Evolutionary conservation across 37 sponge, comb jelly and placozoan genomes (phyloP), one percentile per base, ranked within the genome.

Genomic region (Theonella swinhoei): DNA sequence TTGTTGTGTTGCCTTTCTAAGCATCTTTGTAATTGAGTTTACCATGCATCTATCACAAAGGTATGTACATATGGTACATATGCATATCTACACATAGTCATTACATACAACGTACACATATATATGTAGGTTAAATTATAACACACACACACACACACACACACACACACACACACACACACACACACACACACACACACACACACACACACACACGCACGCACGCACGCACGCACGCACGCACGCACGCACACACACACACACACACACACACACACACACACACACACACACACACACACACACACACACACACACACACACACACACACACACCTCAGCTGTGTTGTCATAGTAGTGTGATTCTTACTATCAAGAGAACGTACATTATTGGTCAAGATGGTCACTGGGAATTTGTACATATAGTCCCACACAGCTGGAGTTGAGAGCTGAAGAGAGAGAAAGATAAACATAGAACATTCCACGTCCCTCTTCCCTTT

Each of bases 291-390:
- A 63, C 64, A 63, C 64, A 20, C 17, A 20, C 11, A 20, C 11
- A 63, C 64, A 63, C 64, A 5, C 64, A 5, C 64, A 63, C 64
- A n/a, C n/a, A n/a, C n/a, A 64, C 25, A 8, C 29, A 64, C 29
- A 64, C 4, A 29, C 2, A 3, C 25, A 28, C 32, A 39, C 26
- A 34, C 42, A 31, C 36, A 43, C 38, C 31, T 3, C 75, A 90
- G 91, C 82, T 91, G 17, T 26, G 39, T n/a, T 91, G 85, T 86
- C 87, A 62, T 90, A 93, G 47, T 93, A 93, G 17, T 71, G 80
- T 93, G 94, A 14, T 40, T 42, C 64, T 72, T 30, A 28, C 84
- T 80, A 70, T 93, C 94, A 35, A 54, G 58, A 41, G 79, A 41
- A 2, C 31, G 26, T 11, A 89, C 80, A 24, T 81, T 25, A 60